Evolutionary conservation across 2,113 vertebrate species (phyloP).

Genomic region (Pampusana beccarii): DNA sequence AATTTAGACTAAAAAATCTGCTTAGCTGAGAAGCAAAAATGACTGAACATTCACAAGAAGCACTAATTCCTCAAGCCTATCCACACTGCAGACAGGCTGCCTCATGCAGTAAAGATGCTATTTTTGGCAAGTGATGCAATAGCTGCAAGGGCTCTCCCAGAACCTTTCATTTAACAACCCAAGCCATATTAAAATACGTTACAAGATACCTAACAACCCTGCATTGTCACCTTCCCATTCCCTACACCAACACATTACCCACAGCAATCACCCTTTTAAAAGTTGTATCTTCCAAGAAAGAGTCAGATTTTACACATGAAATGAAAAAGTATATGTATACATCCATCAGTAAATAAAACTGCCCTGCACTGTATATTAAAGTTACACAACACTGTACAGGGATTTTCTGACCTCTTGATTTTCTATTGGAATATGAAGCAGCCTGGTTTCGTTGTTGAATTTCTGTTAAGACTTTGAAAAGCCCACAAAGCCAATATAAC

Average conservation of each 20-base stretch:
- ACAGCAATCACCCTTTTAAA: not conserved
- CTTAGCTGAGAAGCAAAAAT: slow-evolving; percentile 1
- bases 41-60: slow-evolving; percentile 31
- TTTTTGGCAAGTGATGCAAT: slow-evolving; percentile 66
- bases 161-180: slow-evolving; percentile 22
- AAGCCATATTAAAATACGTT: not conserved
- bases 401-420: not conserved
- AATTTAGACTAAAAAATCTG: slow-evolving; percentile 24
- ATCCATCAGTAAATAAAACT: not conserved
- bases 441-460: not conserved
- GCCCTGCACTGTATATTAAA: not conserved
- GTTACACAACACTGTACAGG: not conserved
- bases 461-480: not conserved
- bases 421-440: not conserved
- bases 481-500: not conserved
- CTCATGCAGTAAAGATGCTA: slow-evolving; percentile 45
- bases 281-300: not conserved
- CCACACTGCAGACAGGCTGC: slow-evolving; percentile 52
- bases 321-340: not conserved
- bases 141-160: slow-evolving; percentile 63
- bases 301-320: not conserved
- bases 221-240: not conserved
- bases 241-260: not conserved
- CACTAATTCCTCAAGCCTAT: slow-evolving; percentile 40
- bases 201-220: not conserved